phyloP scores from a whole-genome alignment of 2,888 invertebrate genomes.

The Drosophila parthenogenetica region DNA sequence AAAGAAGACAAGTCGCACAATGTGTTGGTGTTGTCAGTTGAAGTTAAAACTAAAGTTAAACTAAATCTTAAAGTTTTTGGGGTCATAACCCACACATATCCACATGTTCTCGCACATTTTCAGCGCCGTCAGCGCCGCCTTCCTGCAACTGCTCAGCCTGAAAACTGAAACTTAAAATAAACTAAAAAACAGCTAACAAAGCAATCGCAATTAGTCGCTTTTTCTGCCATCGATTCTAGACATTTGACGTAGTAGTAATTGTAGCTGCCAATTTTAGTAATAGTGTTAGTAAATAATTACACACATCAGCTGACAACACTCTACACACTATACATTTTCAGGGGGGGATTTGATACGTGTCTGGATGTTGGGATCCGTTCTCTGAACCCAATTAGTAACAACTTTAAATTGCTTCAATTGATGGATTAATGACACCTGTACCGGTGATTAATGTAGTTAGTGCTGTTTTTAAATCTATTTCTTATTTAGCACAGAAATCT shows the following conservation, averaged over 20 bases:
- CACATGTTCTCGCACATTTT: constrained; percentile 62
- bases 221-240: constrained; percentile 41
- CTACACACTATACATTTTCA: constrained; percentile 31
- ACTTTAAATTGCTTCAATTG: constrained; percentile 13
- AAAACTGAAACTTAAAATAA: constrained; percentile 25
- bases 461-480: not conserved
- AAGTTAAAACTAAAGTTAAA: constrained; percentile 29
- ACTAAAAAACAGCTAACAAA: constrained; percentile 42
- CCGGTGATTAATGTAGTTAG: not conserved
- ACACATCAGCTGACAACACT: constrained; percentile 77
- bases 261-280: constrained; percentile 19
- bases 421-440: constrained; percentile 2
- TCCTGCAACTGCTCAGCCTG: constrained; percentile 52
- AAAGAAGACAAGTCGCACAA: constrained; percentile 34
- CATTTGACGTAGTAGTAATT: constrained; percentile 34
- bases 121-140: constrained; percentile 57
- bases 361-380: constrained; percentile 23
- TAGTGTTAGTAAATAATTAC: constrained; percentile 48
- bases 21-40: constrained; percentile 75
- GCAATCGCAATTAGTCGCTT: constrained; percentile 69
- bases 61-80: constrained; percentile 21
- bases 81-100: constrained; percentile 46
- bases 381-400: constrained; percentile 29
- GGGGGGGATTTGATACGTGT: constrained; percentile 1
- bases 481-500: not conserved